Evolutionary conservation across 2,888 invertebrate species (phyloP), one percentile per base, ranked within the genome.

Genomic region (Pristionchus maxplancki): DNA sequence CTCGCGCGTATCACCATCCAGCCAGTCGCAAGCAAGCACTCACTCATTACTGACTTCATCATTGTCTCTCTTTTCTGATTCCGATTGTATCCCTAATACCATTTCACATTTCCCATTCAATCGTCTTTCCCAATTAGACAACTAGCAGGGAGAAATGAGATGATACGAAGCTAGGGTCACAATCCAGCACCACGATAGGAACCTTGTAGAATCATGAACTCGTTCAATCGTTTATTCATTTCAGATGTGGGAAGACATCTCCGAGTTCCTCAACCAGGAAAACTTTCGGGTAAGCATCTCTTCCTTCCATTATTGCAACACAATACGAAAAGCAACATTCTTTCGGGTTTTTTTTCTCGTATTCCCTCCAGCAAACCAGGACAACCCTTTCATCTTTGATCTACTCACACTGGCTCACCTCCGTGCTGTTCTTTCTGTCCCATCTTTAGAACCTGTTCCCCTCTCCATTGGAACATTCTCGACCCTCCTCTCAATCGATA

Each of bases 191-290:
- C 20, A 4, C 20, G 50, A 50, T 50, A 50, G 20, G 50, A 50
- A 3, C 20, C 50, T 17, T 50, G 8, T 50, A n/a, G n/a, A n/a
- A n/a, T 17, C 20, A 11, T 48, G 53, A 24, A 50, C 24, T 48
- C 50, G n/a, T 31, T 84, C 34, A 37, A 71, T 71, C 20, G 9
- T 8, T 37, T 0, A 8, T 3, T 11, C 17, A 34, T 88, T 88
- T 24, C 88, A 88, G 88, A 88, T 88, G 88, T 88, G 88, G 88
- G 88, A 88, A 37, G 88, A 88, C 50, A 88, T 88, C 53, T 81
- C 81, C 15, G 88, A 88, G 58, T 88, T 88, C 62, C 81, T 88
- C 58, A 81, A 81, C n/a, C 88, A 88, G 37, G 88, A 88, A 44
- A 88, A 88, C 28, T 88, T 88, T n/a, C 78, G 62, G 58, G 88